phyloP scores from a whole-genome alignment of 2,113 vertebrate species.

The Perca flavescens region DNA sequence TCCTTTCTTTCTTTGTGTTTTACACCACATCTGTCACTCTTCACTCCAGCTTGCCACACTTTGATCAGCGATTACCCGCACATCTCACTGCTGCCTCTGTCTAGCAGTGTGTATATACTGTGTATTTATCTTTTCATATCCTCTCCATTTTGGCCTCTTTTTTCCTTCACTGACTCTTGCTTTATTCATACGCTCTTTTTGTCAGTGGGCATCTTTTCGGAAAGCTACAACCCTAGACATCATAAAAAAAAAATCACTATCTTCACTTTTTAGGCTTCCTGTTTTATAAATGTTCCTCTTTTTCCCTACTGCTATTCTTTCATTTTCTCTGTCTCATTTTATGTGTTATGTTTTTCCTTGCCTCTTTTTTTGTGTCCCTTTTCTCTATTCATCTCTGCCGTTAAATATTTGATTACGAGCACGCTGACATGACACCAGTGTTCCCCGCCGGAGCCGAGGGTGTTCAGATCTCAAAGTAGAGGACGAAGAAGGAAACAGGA shows the following conservation, averaged over 20 bases:
- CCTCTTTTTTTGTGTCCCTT: not conserved
- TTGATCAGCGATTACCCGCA: constrained; percentile 15
- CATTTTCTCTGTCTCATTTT: constrained; percentile 12
- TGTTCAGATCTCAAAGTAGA: constrained; percentile 53
- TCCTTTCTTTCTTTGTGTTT: constrained; percentile 12
- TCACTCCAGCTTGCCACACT: constrained; percentile 14
- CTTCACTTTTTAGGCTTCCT: constrained; percentile 16
- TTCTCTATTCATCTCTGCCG: constrained; percentile 37
- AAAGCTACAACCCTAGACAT: constrained; percentile 3
- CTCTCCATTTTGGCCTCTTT: constrained; percentile 6
- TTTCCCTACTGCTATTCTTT: constrained; percentile 9
- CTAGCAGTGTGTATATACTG: not conserved
- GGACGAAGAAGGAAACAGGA: constrained; percentile 31
- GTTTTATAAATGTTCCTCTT: constrained; percentile 7
- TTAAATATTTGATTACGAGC: constrained; percentile 68
- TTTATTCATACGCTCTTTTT: constrained; percentile 15
- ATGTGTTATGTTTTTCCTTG: constrained; percentile 25
- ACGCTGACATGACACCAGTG: constrained; percentile 49
- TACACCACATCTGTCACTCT: constrained; percentile 26
- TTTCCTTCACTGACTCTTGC: constrained; percentile 21
- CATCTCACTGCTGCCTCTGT: not conserved
- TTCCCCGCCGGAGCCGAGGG: constrained; percentile 31
- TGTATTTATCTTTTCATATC: constrained; percentile 6
- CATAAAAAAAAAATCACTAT: constrained; percentile 10
- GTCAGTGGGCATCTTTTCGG: not conserved